Conservation (phyloP, 2,113 vertebrate genomes). For the Hepsetus odoe region DNA sequence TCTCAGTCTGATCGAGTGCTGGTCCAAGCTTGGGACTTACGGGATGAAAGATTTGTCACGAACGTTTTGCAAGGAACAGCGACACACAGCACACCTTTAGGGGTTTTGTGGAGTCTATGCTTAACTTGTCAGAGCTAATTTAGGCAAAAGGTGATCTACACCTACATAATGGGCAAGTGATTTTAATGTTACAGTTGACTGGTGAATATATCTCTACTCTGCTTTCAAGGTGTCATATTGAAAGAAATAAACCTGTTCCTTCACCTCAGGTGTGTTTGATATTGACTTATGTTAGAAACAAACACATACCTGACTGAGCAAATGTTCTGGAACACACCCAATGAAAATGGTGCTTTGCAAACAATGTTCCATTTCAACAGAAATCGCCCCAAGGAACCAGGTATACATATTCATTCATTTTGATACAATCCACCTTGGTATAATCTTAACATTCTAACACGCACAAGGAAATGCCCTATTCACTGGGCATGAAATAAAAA, state of each 20-base stretch:
- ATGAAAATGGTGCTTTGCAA: not conserved
- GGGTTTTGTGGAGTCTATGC: no score
- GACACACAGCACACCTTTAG: no score
- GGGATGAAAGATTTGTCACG: no score
- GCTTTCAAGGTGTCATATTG: conserved; percentile 1
- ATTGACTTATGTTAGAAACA: no score
- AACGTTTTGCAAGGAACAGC: no score
- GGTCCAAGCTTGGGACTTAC: no score
- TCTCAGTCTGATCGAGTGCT: no score
- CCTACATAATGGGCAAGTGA: no score
- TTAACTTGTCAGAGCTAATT: no score
- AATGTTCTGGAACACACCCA: no score
- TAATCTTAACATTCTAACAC: not conserved
- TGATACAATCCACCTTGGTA: not conserved
- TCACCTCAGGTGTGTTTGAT: not conserved
- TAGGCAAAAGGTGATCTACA: no score
- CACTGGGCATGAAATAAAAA: not conserved
- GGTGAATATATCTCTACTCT: not conserved
- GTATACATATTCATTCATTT: not conserved
- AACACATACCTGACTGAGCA: no score
- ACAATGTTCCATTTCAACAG: not conserved
- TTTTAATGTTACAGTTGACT: not conserved
- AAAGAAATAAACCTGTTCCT: not conserved
- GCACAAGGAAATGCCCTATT: not conserved
- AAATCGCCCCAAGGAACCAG: not conserved